phyloP scores from a whole-genome alignment of 2,888 invertebrate genomes.

The Dusona sp. region DNA sequence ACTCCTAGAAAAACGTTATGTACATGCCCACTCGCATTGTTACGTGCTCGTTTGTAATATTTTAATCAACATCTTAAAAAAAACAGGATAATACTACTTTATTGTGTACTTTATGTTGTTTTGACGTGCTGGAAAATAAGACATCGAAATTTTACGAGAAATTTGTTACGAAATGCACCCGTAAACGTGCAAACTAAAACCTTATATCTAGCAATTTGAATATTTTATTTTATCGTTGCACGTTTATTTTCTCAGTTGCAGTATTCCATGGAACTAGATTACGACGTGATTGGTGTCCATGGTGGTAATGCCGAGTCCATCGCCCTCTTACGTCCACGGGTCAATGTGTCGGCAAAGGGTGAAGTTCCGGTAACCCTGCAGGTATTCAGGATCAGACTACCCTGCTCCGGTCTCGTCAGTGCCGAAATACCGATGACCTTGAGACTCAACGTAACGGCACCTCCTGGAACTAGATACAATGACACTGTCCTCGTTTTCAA shows the following conservation, averaged over 20 bases:
- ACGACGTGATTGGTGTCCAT: conserved; percentile 88
- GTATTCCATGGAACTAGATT: conserved; percentile 92
- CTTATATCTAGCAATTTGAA: background rate
- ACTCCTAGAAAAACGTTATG: conserved; percentile 6
- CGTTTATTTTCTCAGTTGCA: conserved; percentile 87
- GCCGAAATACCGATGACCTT: conserved; percentile 93
- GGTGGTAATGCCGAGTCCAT: conserved; percentile 78
- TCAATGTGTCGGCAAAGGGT: conserved; percentile 93
- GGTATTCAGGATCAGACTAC: conserved; percentile 91
- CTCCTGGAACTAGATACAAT: conserved; percentile 88
- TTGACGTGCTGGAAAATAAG: conserved; percentile 19
- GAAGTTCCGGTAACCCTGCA: conserved; percentile 91
- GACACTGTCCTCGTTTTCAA: conserved; percentile 91
- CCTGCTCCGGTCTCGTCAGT: conserved; percentile 92
- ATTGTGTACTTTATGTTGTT: conserved; percentile 34
- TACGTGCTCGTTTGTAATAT: conserved; percentile 49
- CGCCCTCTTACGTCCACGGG: conserved; percentile 91
- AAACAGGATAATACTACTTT: conserved; percentile 21
- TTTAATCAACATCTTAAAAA: conserved; percentile 35
- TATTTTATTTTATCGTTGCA: conserved; percentile 34
- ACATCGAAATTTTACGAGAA: conserved; percentile 26
- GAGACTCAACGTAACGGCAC: conserved; percentile 92
- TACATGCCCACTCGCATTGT: conserved; percentile 32
- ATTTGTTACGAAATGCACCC: background rate
- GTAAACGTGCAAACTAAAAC: conserved; percentile 5